Conservation (phyloP, 2,888 invertebrate genomes). For the Gasteruption jaculator region DNA sequence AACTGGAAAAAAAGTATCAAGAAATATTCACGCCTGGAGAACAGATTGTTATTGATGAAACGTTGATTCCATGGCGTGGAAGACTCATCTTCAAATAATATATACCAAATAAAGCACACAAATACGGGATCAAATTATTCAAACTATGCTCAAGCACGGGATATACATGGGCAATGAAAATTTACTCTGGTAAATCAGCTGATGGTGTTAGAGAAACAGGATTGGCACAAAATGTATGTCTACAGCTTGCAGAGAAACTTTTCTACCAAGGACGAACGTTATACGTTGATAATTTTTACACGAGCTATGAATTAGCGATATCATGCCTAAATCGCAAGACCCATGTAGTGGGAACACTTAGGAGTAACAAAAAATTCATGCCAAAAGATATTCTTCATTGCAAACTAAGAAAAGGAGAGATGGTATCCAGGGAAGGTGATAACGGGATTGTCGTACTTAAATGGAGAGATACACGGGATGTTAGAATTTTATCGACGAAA, state of each 20-base stretch:
- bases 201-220: conserved; percentile 14
- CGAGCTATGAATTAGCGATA: conserved; percentile 23
- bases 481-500: conserved; percentile 36
- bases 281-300: conserved; percentile 25
- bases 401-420: conserved; percentile 29
- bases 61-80: conserved; percentile 29
- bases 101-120: conserved; percentile 26
- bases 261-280: conserved; percentile 13
- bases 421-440: conserved; percentile 32
- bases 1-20: conserved; percentile 17
- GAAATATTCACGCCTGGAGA: conserved; percentile 16
- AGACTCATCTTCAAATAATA: conserved; percentile 30
- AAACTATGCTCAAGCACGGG: conserved; percentile 25
- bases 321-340: conserved; percentile 16
- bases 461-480: conserved; percentile 37
- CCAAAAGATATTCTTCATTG: conserved; percentile 26
- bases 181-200: conserved; percentile 23
- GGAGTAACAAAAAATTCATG: conserved; percentile 26
- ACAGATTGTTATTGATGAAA: conserved; percentile 29
- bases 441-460: conserved; percentile 36
- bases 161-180: conserved; percentile 24
- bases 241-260: conserved; percentile 14
- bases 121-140: conserved; percentile 28
- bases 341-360: conserved; percentile 31
- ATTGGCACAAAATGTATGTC: conserved; percentile 16